phyloP scores from a whole-genome alignment of 2,888 invertebrate species.

The Leptothorax acervorum region DNA sequence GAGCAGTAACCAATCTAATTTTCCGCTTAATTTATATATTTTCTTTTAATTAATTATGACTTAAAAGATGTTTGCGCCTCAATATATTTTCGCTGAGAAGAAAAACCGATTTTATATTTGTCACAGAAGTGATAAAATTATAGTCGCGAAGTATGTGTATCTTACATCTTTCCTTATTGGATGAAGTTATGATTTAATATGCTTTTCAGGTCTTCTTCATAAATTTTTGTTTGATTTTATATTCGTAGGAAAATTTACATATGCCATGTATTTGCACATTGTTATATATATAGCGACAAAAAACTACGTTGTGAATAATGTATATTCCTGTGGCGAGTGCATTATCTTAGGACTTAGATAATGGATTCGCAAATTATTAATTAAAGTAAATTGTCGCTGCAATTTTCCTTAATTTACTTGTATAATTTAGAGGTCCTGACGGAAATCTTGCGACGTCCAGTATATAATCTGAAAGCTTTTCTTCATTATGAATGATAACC shows the following conservation, averaged over 20 bases:
- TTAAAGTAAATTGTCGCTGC: slow-evolving; percentile 20
- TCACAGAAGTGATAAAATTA: slow-evolving; percentile 4
- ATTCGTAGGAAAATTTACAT: neutral
- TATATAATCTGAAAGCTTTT: slow-evolving; percentile 18
- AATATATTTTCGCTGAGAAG: neutral
- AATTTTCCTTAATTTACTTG: slow-evolving; percentile 28
- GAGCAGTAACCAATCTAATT: neutral
- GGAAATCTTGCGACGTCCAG: neutral
- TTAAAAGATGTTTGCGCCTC: neutral
- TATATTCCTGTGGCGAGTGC: neutral
- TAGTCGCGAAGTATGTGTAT: neutral
- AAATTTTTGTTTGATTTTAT: neutral
- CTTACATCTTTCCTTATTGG: neutral
- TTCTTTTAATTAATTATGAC: neutral
- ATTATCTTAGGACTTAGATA: slow-evolving; percentile 26
- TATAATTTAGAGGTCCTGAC: neutral
- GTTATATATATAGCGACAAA: neutral
- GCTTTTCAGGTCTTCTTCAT: neutral
- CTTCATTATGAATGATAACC: slow-evolving; percentile 2
- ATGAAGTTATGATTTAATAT: neutral
- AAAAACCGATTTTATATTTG: neutral
- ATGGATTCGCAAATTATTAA: slow-evolving; percentile 39
- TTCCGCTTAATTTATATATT: neutral
- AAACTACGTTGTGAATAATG: slow-evolving; percentile 15
- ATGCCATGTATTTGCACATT: neutral